These are phyloP conservation scores for Pomatorhinus ruficollis DNA, from an alignment of 2,113 vertebrate species.

Conservation along the genomic window DNA sequence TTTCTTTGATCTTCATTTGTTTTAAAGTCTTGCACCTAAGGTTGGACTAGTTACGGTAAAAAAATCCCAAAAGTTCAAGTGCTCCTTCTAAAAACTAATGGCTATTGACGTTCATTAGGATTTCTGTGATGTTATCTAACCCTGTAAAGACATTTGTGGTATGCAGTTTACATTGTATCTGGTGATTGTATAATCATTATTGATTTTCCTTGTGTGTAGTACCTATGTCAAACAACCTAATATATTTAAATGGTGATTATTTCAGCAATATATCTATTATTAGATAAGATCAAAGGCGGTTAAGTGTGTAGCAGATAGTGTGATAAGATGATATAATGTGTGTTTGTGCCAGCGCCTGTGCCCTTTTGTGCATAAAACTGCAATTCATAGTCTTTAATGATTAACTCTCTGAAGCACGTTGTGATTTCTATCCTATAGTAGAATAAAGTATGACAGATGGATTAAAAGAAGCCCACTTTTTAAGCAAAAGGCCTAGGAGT, in stretches of 20 bases:
- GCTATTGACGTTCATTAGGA: slow-evolving; percentile 76
- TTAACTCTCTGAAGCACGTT: slow-evolving; percentile 65
- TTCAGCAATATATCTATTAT: slow-evolving; percentile 74
- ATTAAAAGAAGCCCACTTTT: slow-evolving; percentile 18
- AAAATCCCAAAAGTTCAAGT: slow-evolving; percentile 75
- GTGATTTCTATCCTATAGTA: slow-evolving; percentile 55
- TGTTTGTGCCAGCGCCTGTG: slow-evolving; percentile 25
- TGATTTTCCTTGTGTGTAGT: slow-evolving; percentile 78
- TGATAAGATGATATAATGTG: slow-evolving; percentile 48
- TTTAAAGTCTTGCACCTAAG: slow-evolving; percentile 30
- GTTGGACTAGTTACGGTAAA: slow-evolving; percentile 1
- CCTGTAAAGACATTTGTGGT: slow-evolving; percentile 72
- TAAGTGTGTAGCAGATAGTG: slow-evolving; percentile 62
- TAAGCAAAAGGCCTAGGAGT: slow-evolving; percentile 30
- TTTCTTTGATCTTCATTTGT: slow-evolving; percentile 73
- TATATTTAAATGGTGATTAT: slow-evolving; percentile 84
- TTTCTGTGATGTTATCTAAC: slow-evolving; percentile 79
- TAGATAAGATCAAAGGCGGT: slow-evolving; percentile 81
- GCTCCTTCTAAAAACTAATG: slow-evolving; percentile 77
- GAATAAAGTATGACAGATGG: slow-evolving; percentile 62
- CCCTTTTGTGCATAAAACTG: slow-evolving; percentile 34
- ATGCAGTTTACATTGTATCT: slow-evolving; percentile 80
- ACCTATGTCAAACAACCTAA: slow-evolving; percentile 82
- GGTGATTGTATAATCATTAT: slow-evolving; percentile 80
- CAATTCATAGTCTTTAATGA: slow-evolving; percentile 64